Evolutionary conservation across 2,797 vertebrate genomes (phyloP).

Genomic region (Orientallactaga sibirica): DNA sequence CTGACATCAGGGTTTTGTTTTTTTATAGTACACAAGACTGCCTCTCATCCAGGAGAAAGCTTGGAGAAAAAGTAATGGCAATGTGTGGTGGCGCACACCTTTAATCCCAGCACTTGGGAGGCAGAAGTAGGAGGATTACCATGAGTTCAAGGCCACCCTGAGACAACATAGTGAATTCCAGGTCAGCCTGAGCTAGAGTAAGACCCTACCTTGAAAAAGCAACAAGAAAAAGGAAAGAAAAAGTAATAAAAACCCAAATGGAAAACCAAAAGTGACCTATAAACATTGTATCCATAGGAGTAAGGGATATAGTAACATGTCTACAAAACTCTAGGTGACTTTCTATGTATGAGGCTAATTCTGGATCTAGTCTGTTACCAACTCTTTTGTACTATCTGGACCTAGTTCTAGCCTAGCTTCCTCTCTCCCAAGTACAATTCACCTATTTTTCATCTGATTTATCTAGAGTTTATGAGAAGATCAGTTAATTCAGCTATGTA

Average conservation of each 20-base stretch:
- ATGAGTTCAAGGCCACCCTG: no score
- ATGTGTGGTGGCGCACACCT: no score
- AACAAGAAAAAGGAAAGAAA: no score
- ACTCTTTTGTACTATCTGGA: neutral
- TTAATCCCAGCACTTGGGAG: no score
- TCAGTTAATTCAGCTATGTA: slow-evolving; percentile 2
- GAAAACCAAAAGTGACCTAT: neutral
- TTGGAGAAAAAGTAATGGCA: neutral
- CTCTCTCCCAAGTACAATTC: slow-evolving; percentile 49
- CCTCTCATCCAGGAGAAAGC: neutral
- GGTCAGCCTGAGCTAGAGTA: no score
- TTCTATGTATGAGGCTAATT: neutral
- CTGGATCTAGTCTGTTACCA: neutral
- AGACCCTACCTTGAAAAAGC: no score
- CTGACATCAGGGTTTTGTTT: neutral
- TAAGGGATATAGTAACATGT: neutral
- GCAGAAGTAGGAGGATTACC: no score
- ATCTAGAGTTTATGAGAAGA: neutral
- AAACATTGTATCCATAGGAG: neutral
- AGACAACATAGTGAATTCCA: no score
- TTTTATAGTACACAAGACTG: neutral
- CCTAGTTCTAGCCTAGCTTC: neutral
- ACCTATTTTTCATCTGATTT: slow-evolving; percentile 30
- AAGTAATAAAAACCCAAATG: neutral
- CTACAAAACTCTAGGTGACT: neutral